These are phyloP conservation scores for Colletes collaris DNA, from an alignment of 2,888 invertebrate species.

Conservation along the genomic window DNA sequence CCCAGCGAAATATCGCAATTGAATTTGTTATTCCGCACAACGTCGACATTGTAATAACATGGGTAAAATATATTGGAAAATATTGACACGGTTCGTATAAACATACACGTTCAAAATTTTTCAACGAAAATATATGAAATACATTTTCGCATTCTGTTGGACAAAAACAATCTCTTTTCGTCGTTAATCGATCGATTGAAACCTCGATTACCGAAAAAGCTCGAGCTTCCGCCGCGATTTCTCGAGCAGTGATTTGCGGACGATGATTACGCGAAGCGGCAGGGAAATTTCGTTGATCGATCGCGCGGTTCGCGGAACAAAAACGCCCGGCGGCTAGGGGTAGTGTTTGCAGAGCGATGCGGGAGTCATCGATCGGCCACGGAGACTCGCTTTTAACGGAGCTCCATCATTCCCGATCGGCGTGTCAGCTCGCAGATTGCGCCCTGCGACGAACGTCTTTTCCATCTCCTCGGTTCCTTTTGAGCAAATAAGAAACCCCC, in stretches of 20 bases:
- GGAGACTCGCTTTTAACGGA: conserved; percentile 19
- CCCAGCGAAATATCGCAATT: no score
- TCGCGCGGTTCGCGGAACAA: conserved; percentile 4
- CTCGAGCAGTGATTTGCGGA: not conserved
- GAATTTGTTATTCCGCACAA: no score
- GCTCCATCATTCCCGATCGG: conserved; percentile 28
- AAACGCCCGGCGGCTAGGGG: not conserved
- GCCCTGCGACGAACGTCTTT: conserved; percentile 6
- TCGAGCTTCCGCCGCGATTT: not conserved
- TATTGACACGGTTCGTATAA: no score
- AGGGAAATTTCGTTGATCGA: conserved; percentile 16
- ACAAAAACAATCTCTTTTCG: no score
- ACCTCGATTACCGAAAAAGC: not conserved
- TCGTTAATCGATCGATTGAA: no score
- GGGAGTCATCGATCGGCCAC: conserved; percentile 44
- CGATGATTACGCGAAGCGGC: not conserved
- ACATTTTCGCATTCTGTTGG: no score
- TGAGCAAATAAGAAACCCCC: no score
- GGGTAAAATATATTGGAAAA: no score
- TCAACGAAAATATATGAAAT: no score
- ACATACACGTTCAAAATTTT: no score
- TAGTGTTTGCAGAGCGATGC: conserved; percentile 5
- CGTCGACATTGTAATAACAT: no score
- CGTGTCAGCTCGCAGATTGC: conserved; percentile 46
- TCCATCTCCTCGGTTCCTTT: not conserved